Evolutionary conservation across 2,113 vertebrate genomes (phyloP).

Genomic region (Micronisus gabar): DNA sequence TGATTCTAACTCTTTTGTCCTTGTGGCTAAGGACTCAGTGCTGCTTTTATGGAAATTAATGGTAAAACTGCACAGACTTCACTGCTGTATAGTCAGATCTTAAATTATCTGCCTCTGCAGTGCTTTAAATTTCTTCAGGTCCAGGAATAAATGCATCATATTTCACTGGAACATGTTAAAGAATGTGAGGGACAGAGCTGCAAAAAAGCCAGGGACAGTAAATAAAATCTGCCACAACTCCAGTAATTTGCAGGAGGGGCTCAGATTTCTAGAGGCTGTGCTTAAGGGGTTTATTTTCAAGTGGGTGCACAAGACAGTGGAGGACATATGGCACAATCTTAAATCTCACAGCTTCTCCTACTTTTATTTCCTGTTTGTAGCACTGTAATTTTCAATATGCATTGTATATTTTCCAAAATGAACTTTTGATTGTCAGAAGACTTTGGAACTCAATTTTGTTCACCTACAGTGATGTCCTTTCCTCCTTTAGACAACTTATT

Average conservation of each 20-base stretch:
- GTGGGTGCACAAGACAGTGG: neutral
- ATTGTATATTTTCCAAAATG: neutral
- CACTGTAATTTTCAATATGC: neutral
- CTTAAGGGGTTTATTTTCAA: neutral
- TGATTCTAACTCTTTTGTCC: neutral
- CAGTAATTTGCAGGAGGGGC: neutral
- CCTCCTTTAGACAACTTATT: neutral
- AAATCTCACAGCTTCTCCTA: neutral
- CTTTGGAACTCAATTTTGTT: neutral
- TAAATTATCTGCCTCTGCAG: neutral
- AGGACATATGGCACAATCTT: neutral
- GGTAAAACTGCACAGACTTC: neutral
- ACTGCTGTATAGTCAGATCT: neutral
- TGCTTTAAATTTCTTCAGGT: neutral
- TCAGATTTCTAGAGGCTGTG: neutral
- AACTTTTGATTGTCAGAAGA: neutral
- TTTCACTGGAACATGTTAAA: neutral
- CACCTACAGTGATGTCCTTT: neutral
- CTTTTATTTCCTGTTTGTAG: neutral
- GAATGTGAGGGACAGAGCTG: neutral
- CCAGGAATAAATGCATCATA: neutral
- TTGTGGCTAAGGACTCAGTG: neutral
- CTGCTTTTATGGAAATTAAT: neutral
- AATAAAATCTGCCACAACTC: neutral
- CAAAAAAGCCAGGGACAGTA: neutral